Percentiles rank a stretch among this genome's conserved stretches.
Evolutionary conservation across 2,888 invertebrate genomes (phyloP).

Genomic region (Baronia brevicornis): DNA sequence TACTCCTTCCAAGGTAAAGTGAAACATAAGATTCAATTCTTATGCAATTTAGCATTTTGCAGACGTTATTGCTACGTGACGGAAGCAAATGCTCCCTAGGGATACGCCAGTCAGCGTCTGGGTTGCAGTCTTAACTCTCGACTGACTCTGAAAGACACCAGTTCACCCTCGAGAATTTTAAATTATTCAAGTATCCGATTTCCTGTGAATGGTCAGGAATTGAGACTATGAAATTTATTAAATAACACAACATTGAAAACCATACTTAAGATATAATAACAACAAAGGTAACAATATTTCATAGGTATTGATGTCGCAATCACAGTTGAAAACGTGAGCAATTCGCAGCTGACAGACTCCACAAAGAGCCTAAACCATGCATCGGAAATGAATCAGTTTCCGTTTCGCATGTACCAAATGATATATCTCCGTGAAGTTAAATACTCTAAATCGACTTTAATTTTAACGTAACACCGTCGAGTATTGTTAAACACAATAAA

Average conservation of each 20-base stretch:
- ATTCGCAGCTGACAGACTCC: constrained; percentile 62
- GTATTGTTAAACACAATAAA: constrained; percentile 28
- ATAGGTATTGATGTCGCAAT: constrained; percentile 65
- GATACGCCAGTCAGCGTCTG: constrained; percentile 69
- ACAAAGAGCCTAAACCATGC: constrained; percentile 72
- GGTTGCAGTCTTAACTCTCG: constrained; percentile 52
- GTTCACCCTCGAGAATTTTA: constrained; percentile 22
- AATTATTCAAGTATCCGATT: constrained; percentile 22
- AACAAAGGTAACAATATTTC: constrained; percentile 25
- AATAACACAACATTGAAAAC: constrained; percentile 14
- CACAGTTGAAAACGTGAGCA: constrained; percentile 71
- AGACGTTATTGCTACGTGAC: constrained; percentile 60
- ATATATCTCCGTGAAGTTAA: constrained; percentile 45
- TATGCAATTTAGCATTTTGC: constrained; percentile 71
- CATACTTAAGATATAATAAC: constrained; percentile 12
- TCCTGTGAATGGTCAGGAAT: constrained; percentile 12
- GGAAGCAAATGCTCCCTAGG: constrained; percentile 54
- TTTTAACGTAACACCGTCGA: constrained; percentile 34
- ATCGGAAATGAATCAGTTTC: constrained; percentile 75
- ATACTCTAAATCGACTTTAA: constrained; percentile 45
- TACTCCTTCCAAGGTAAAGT: constrained; percentile 7
- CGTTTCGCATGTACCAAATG: constrained; percentile 63
- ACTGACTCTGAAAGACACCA: constrained; percentile 24
- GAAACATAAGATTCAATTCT: constrained; percentile 63
- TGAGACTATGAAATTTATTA: constrained; percentile 5